Evolutionary conservation across 2,797 vertebrate species (phyloP), one percentile per base, ranked within the genome.

Genomic region (Hydrocynus forskahlii): DNA sequence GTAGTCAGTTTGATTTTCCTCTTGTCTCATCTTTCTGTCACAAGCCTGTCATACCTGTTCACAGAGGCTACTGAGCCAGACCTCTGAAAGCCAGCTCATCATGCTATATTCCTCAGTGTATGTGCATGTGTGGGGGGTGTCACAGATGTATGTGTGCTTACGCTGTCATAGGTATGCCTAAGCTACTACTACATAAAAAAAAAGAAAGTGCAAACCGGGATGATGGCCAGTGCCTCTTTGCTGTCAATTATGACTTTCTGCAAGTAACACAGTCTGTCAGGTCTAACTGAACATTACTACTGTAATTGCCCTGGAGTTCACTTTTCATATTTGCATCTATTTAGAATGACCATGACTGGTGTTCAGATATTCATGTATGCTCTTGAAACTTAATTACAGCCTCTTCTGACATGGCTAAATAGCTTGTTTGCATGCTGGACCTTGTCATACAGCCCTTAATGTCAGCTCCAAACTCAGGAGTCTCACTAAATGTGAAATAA

Each of bases 291-390:
- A 88, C 60, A 68, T 73, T 59, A 73, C 60, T 81, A 66, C 90
- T 89, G 90, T 92, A 94, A 94, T 94, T 92, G 87, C 87, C 86
- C 83, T 80, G 80, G 80, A 76, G 85, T 88, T 85, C 72, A 74
- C 80, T 79, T 62, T 75, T 78, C 83, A 88, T 87, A 48, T 89
- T 87, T 80, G 50, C 74, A 88, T 84, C 85, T 86, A 81, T 86
- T 91, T 82, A 88, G 86, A 92, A 75, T 86, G 91, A 88, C 88
- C 90, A 87, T 71, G 86, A 72, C 81, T 86, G 80, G 75, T 17
- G 16, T 76, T 93, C 79, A 89, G 81, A 91, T 93, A 94, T 95
- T 93, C 84, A 95, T 95, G 81, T 88, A 94, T 94, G 88, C 90
- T 85, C 85, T 75, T 55, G 40, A 93, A 95, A 95, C 85, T 79